Percentiles rank a stretch among this genome's conserved stretches.
phyloP scores from a whole-genome alignment of 2,113 vertebrate species.

The Sorex fumeus region DNA sequence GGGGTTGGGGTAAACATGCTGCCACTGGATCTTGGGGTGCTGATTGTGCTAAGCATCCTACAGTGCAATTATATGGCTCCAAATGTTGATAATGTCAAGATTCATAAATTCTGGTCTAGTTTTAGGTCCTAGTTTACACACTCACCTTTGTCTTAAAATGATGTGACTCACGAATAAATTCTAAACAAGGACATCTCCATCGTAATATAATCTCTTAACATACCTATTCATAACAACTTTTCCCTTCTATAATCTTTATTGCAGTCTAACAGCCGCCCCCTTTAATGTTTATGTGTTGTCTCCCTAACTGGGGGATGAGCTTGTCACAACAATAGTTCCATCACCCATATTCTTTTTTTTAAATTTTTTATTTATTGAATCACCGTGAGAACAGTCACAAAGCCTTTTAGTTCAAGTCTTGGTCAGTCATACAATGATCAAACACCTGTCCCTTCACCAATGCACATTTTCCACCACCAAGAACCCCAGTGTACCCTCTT shows the following conservation, averaged over 20 bases:
- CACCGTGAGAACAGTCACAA: too few relatives aligned
- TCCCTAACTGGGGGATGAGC: slow-evolving; percentile 14
- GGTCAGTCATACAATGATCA: too few relatives aligned
- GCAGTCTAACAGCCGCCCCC: neutral
- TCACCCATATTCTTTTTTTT: neutral
- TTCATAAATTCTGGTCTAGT: slow-evolving; percentile 50
- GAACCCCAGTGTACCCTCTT: too few relatives aligned
- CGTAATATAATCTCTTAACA: neutral
- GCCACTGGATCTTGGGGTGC: neutral
- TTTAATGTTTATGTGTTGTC: slow-evolving; percentile 7
- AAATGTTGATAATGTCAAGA: slow-evolving; percentile 13
- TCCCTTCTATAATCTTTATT: slow-evolving; percentile 51
- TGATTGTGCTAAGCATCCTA: slow-evolving; percentile 28
- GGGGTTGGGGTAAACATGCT: neutral
- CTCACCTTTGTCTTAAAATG: slow-evolving; percentile 52
- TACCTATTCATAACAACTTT: slow-evolving; percentile 28
- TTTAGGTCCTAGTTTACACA: slow-evolving; percentile 39
- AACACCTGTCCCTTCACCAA: too few relatives aligned
- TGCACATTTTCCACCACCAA: too few relatives aligned
- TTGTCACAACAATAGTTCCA: neutral
- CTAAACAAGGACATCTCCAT: slow-evolving; percentile 36
- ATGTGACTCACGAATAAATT: slow-evolving; percentile 49
- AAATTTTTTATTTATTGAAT: too few relatives aligned
- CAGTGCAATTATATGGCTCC: slow-evolving; percentile 9
- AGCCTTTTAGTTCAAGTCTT: too few relatives aligned